Percentiles rank a stretch among this genome's conserved stretches.
Conservation (phyloP, 2,888 invertebrate genomes). For the Anthoptus insignis region DNA sequence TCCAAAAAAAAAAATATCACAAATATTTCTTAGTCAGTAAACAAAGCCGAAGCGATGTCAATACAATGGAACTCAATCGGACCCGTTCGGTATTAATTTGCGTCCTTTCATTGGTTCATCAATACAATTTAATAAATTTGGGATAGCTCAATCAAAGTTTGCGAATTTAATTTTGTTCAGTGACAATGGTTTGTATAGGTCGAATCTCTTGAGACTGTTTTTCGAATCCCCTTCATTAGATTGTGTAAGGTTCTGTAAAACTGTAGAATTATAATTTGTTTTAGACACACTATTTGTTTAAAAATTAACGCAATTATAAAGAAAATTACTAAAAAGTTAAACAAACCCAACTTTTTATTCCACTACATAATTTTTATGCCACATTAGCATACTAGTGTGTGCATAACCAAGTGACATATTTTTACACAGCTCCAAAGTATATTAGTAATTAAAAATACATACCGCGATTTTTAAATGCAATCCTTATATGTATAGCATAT, state of each 20-base stretch:
- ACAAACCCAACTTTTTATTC: too few species aligned
- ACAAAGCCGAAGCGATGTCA: constrained; percentile 48
- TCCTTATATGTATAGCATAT: too few species aligned
- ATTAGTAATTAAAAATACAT: too few species aligned
- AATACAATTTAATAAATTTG: constrained; percentile 53
- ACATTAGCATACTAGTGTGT: too few species aligned
- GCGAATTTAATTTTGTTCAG: constrained; percentile 44
- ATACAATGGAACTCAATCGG: constrained; percentile 53
- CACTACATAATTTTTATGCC: too few species aligned
- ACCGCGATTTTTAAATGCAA: too few species aligned
- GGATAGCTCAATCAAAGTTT: constrained; percentile 51
- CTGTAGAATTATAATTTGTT: too few species aligned
- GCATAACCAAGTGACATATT: too few species aligned
- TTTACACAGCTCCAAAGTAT: too few species aligned
- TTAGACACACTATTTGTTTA: too few species aligned
- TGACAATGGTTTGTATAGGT: constrained; percentile 34
- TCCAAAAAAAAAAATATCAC: constrained; percentile 26
- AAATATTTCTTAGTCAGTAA: constrained; percentile 50
- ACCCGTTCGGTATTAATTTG: constrained; percentile 54
- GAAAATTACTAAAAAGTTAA: too few species aligned
- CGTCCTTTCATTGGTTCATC: constrained; percentile 57
- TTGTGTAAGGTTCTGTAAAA: constrained; percentile 6
- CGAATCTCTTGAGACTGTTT: constrained; percentile 25
- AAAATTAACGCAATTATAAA: too few species aligned
- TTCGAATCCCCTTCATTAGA: neutral